Conservation (phyloP, 2,888 invertebrate species). For the Coleophora flavipennella region DNA sequence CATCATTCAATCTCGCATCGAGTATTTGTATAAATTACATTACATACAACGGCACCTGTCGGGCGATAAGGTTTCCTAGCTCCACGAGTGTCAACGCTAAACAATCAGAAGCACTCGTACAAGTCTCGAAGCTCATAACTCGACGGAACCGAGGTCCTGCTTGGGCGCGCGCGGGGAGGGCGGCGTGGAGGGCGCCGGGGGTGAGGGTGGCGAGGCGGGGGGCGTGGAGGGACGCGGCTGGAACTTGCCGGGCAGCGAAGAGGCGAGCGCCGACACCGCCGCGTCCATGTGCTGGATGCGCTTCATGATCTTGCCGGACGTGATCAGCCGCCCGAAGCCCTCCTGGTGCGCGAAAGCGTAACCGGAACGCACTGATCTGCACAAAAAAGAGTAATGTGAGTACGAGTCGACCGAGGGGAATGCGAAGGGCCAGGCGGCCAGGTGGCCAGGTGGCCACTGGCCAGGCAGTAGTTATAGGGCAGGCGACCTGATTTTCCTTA, state of each 20-base stretch:
- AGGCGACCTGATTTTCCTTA: no score
- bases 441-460: no score
- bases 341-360: constrained; percentile 98
- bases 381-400: neutral
- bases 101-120: neutral
- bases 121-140: constrained; percentile 64
- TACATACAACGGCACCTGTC: no score
- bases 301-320: constrained; percentile 95
- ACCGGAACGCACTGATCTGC: constrained; percentile 93
- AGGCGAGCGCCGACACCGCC: constrained; percentile 74
- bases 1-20: neutral
- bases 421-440: no score
- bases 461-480: no score
- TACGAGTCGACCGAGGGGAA: no score
- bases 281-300: constrained; percentile 86
- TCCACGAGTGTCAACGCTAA: neutral
- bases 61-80: neutral
- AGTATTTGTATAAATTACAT: neutral
- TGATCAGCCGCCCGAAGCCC: constrained; percentile 97
- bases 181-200: constrained; percentile 76
- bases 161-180: constrained; percentile 72
- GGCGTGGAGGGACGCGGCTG: constrained; percentile 83
- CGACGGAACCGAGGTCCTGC: constrained; percentile 82
- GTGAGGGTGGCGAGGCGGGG: constrained; percentile 42
- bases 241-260: constrained; percentile 72